Conservation (phyloP, 2,797 vertebrate genomes). For the Octomys mimax region DNA sequence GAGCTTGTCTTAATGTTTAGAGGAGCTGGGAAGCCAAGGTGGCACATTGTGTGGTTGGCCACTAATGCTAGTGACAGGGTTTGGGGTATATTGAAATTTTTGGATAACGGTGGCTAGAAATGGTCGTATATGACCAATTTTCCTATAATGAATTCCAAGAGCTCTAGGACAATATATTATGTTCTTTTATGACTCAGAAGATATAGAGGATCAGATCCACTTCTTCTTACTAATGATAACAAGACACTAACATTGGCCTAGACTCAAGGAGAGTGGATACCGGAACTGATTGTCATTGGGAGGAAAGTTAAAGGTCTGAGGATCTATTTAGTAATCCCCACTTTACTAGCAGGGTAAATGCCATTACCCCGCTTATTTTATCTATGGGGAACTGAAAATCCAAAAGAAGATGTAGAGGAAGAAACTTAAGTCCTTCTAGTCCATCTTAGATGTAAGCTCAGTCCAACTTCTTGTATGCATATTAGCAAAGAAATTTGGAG, state of each 20-base stretch:
- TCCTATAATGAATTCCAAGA: neutral
- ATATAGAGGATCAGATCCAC: neutral
- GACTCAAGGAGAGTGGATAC: neutral
- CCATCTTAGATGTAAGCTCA: too few species aligned
- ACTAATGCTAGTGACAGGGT: fast-evolving
- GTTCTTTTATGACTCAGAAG: neutral
- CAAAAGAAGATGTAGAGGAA: neutral
- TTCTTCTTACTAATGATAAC: neutral
- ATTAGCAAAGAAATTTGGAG: neutral
- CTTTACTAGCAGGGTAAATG: too few species aligned
- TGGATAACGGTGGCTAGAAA: neutral
- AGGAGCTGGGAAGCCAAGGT: neutral
- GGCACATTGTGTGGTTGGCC: fast-evolving
- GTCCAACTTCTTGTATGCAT: neutral
- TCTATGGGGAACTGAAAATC: neutral
- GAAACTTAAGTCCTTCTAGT: neutral
- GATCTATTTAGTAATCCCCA: neutral
- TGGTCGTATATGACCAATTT: neutral
- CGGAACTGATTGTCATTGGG: neutral
- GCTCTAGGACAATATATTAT: fast-evolving
- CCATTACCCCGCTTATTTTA: neutral
- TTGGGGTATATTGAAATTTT: neutral
- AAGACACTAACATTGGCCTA: neutral
- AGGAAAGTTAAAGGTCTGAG: neutral
- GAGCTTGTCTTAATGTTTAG: neutral